These are phyloP conservation scores for Mus spretus DNA, from an alignment of 2,797 vertebrate genomes.

Conservation along the genomic window DNA sequence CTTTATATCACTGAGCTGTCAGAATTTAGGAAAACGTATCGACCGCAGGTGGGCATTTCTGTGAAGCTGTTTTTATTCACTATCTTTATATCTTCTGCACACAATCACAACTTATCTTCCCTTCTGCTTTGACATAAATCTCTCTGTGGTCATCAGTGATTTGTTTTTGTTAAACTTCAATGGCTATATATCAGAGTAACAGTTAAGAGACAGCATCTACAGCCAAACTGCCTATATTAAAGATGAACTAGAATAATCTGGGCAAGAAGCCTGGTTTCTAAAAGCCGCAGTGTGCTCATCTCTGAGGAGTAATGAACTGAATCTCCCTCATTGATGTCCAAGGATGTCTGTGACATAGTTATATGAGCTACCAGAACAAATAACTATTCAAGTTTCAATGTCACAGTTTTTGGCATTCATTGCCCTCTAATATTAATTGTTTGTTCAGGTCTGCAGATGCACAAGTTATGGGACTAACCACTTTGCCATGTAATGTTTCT, in stretches of 20 bases:
- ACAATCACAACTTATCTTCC: background rate
- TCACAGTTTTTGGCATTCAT: background rate
- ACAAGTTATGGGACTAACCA: accelerated
- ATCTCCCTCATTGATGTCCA: background rate
- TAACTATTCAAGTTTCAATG: background rate
- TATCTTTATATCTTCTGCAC: background rate
- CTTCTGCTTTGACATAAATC: background rate
- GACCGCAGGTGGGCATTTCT: background rate
- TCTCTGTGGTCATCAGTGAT: background rate
- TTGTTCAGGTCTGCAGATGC: background rate
- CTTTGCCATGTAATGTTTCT: accelerated
- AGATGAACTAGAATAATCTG: background rate
- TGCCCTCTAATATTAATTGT: background rate
- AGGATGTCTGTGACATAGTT: background rate
- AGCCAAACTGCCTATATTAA: background rate
- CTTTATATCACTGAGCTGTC: background rate
- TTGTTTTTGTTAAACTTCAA: background rate
- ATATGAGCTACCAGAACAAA: background rate
- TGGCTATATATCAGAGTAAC: background rate
- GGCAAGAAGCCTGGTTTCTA: background rate
- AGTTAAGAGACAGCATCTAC: background rate
- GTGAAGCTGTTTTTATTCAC: background rate
- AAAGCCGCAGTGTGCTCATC: background rate
- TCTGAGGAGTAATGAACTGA: constrained; percentile 8
- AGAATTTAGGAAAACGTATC: constrained; percentile 24